Base-by-base conservation (phyloP, 2,888 invertebrate genomes). In the Bursaphelenchus okinawaensis region DNA sequence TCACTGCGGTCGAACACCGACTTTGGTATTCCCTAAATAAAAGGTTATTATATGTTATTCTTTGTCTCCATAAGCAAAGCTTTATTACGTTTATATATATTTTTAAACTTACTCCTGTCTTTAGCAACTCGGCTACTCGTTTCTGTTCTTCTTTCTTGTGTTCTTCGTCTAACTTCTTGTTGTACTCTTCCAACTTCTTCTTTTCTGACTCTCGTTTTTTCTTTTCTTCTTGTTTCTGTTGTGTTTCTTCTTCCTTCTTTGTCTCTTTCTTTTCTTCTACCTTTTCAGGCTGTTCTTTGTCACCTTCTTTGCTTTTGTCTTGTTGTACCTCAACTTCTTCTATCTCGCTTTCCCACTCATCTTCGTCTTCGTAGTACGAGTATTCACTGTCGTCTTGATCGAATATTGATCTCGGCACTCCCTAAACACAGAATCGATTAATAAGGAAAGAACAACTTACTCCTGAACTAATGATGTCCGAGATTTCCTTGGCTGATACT, bases 1-100 rank as follows among this genome's bases (percentile, higher is more conserved):
- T 40, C 40, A n/a, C 16, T 16, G 6, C 29, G 4, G 26, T 56
- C 56, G 56, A 56, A 56, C n/a, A 56, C 26, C 19, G 56, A 56
- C 16, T 28, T 24, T 27, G 56, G 56, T 12, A 56, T 24, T 12
- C 27, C 29, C 56, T 40, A 40, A 40, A 40, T 16, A 40, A n/a
- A n/a, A n/a, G n/a, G n/a, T n/a, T n/a, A n/a, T n/a, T n/a, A n/a
- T n/a, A n/a, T n/a, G n/a, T n/a, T n/a, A n/a, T n/a, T n/a, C n/a
- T n/a, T n/a, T n/a, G n/a, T n/a, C n/a, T n/a, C n/a, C n/a, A n/a
- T n/a, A n/a, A n/a, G n/a, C n/a, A n/a, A n/a, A n/a, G n/a, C n/a
- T n/a, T n/a, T n/a, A n/a, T n/a, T n/a, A n/a, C n/a, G n/a, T n/a
- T n/a, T n/a, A n/a, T n/a, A n/a, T n/a, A n/a, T n/a, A n/a, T n/a